phyloP scores from a whole-genome alignment of 2,113 vertebrate species.

The Madoqua kirkii region DNA sequence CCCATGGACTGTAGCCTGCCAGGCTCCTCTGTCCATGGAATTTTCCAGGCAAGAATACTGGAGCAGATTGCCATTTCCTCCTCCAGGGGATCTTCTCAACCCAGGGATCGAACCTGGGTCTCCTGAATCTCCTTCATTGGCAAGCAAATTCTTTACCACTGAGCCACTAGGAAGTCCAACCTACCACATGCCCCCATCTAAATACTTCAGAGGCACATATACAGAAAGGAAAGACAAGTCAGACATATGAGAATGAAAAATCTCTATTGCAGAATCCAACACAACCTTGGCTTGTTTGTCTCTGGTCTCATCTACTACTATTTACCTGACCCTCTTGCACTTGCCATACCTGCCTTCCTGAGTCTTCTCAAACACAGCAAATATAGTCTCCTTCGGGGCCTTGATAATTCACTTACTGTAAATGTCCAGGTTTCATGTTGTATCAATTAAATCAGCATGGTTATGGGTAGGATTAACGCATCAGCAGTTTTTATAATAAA shows the following conservation, averaged over 20 bases:
- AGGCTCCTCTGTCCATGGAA: background rate
- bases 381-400: background rate
- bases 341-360: background rate
- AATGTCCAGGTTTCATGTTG: background rate
- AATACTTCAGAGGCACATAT: background rate
- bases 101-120: background rate
- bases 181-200: background rate
- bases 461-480: background rate
- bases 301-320: background rate
- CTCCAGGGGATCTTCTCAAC: accelerated
- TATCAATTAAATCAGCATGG: background rate
- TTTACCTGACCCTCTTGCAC: background rate
- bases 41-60: background rate
- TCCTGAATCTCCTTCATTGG: background rate
- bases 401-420: background rate
- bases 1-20: background rate
- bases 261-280: background rate
- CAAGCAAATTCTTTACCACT: background rate
- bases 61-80: background rate
- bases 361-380: background rate
- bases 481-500: background rate
- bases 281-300: background rate
- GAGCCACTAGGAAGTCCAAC: background rate
- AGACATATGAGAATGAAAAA: background rate
- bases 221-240: background rate